A percentile compares a stretch with the other conserved stretches of the same genome.
These are phyloP conservation scores for Dinothrombium tinctorium DNA, from an alignment of 1,140 invertebrate species.

Conservation along the genomic window DNA sequence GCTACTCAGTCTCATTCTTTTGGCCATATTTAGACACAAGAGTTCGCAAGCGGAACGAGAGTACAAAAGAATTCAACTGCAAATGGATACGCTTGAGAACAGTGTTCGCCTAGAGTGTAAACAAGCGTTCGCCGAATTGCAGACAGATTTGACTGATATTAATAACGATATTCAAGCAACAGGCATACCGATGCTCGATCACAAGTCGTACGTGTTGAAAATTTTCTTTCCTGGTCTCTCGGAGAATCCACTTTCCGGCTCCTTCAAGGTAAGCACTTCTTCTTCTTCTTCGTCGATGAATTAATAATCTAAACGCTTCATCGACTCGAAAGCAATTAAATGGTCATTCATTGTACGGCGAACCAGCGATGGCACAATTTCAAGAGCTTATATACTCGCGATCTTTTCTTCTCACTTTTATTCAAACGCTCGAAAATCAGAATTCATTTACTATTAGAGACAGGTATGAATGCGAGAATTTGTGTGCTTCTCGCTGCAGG, in stretches of 20 bases:
- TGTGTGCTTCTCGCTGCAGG: neutral
- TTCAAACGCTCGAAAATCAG: constrained; percentile 73
- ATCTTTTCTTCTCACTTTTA: constrained; percentile 73
- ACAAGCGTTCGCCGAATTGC: constrained; percentile 96
- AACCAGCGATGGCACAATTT: constrained; percentile 79
- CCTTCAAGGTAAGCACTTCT: constrained; percentile 24
- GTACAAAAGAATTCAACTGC: constrained; percentile 91
- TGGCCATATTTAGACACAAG: constrained; percentile 66
- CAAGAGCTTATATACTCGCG: constrained; percentile 79
- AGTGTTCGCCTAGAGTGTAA: constrained; percentile 36
- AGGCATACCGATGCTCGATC: constrained; percentile 83
- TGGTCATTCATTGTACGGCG: constrained; percentile 50
- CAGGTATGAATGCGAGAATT: constrained; percentile 30
- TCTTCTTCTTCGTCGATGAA: too few species aligned
- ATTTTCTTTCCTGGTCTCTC: constrained; percentile 86
- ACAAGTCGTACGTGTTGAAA: constrained; percentile 91
- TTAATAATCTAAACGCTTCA: too few species aligned
- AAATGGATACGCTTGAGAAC: constrained; percentile 89
- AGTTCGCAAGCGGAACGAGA: constrained; percentile 83
- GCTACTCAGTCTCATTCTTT: constrained; percentile 55
- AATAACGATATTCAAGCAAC: constrained; percentile 82
- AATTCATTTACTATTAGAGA: constrained; percentile 73
- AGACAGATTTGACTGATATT: constrained; percentile 96
- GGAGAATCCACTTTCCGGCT: constrained; percentile 50
- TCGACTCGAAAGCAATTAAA: too few species aligned